Evolutionary conservation across 64 coral and sea anemone genomes (phyloP).

Genomic region (Hydrozoanthus tunicans): DNA sequence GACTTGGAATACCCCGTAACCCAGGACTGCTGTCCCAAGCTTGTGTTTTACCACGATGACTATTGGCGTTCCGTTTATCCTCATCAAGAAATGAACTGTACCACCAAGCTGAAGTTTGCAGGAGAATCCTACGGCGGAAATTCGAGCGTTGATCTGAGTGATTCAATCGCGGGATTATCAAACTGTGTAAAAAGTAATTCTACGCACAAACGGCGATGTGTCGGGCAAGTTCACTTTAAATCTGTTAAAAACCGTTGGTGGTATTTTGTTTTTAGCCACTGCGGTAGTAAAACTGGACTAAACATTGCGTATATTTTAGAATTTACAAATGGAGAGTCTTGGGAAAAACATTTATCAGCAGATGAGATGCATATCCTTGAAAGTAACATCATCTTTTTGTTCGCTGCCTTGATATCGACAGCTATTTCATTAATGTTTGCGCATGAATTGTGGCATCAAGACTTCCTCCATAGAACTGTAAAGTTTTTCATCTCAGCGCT

Average conservation of each 20-base stretch:
- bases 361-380: constrained; percentile 47
- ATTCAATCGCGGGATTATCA: constrained; percentile 21
- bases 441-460: constrained; percentile 13
- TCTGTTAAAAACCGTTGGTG: constrained; percentile 61
- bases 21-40: constrained; percentile 64
- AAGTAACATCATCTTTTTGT: constrained; percentile 15
- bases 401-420: background rate
- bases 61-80: constrained; percentile 57
- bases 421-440: constrained; percentile 28
- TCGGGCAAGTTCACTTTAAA: constrained; percentile 46
- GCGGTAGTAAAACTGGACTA: constrained; percentile 50
- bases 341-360: constrained; percentile 63
- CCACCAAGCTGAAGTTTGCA: constrained; percentile 49
- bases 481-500: constrained; percentile 65
- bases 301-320: constrained; percentile 63
- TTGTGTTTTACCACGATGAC: constrained; percentile 74
- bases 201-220: constrained; percentile 58
- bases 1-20: constrained; percentile 66
- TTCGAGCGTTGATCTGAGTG: background rate
- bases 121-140: constrained; percentile 19
- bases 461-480: constrained; percentile 60
- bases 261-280: constrained; percentile 82
- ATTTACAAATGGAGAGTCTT: constrained; percentile 73
- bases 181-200: constrained; percentile 29
- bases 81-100: constrained; percentile 59